Base-by-base conservation (phyloP, 2,113 vertebrate species). In the Climacteris rufus region DNA sequence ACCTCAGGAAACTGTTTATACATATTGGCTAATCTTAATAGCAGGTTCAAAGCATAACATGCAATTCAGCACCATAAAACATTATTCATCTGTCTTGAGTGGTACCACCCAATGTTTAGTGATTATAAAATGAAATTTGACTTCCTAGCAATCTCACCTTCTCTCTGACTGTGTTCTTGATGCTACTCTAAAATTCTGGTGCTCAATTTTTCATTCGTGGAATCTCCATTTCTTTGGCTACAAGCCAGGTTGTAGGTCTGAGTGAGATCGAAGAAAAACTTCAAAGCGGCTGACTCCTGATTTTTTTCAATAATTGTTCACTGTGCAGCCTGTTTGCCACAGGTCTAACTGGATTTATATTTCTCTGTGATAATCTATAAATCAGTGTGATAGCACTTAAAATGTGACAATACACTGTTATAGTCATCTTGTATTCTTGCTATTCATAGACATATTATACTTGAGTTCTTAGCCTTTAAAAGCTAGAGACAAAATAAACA, bases 221-320 rank as follows among this genome's bases (percentile, higher is more conserved):
- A 40, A 11, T 47, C 30, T 89, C 31, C 25, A 20, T 84, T 84
- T 59, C 65, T 76, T 71, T 82, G 69, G 31, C 70, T 54, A 20
- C 19, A 18, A 50, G 44, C 30, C 40, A 45, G 9, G 28, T n/a
- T 49, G 13, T 44, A 68, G 52, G 66, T 88, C 63, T 82, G 31
- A 28, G 65, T 28, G 52, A 94, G 78, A 91, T 90, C 82, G 93
- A 94, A 93, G 82, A 13, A 76, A 54, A 93, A 83, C 57, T 90
- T 96, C 70, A 87, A 95, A 95, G 84, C 9, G 49, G 11, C 53
- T 6, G 6, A 40, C 16, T 52, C 5, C 9, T 3, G 3, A 10
- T 6, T 49, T 68, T 90, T 85, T 92, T 61, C 27, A 69, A n/a
- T 16, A 60, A 25, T 27, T 53, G 65, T 71, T 59, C 25, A 33